A percentile compares a stretch with the other conserved stretches of the same genome.
Conservation (phyloP, 2,888 invertebrate species). For the Drepanosiphum platanoidis region DNA sequence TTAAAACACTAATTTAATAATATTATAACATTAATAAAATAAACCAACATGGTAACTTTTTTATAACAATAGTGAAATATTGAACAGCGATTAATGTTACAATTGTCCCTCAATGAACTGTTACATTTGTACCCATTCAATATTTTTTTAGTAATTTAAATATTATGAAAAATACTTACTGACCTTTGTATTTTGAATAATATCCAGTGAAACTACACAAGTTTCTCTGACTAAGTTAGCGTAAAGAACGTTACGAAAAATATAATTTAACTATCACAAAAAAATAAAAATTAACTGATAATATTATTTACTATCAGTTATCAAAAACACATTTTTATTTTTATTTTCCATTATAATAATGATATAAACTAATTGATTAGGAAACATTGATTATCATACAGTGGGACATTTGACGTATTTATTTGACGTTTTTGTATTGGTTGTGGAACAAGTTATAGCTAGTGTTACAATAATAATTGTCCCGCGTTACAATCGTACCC, state of each 20-base stretch:
- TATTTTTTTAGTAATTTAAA: no score
- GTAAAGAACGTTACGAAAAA: not conserved
- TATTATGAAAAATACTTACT: not conserved
- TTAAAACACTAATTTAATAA: not conserved
- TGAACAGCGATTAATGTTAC: no score
- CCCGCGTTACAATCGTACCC: constrained; percentile 9
- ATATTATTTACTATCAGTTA: constrained; percentile 14
- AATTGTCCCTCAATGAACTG: not conserved
- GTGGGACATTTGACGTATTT: constrained; percentile 29
- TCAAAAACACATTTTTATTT: constrained; percentile 18
- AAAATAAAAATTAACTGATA: not conserved
- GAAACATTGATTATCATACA: not conserved
- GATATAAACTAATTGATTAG: not conserved
- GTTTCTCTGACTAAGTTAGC: not conserved
- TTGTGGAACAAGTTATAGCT: constrained; percentile 24
- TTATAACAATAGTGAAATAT: not conserved
- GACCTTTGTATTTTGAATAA: not conserved
- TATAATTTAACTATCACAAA: not conserved
- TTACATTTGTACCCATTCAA: not conserved
- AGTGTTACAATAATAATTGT: constrained; percentile 31
- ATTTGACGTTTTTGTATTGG: constrained; percentile 32
- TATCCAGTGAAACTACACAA: not conserved
- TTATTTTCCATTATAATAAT: not conserved
- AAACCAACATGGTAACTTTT: no score
- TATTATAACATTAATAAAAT: no score